Base-by-base conservation (phyloP, 1,140 invertebrate genomes). In the Spodoptera litura region DNA sequence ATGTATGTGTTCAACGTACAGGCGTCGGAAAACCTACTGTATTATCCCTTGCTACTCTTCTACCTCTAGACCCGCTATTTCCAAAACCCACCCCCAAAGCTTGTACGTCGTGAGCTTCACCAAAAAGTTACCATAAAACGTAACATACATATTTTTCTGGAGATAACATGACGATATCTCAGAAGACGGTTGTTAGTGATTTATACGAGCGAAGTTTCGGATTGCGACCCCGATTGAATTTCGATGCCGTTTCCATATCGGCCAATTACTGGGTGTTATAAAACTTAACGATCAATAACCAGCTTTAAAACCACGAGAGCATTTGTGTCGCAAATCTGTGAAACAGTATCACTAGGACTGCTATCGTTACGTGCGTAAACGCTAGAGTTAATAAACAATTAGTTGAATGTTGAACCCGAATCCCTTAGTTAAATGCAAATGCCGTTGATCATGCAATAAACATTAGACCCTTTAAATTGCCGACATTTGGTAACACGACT, bases 51-150 rank as follows among this genome's bases (percentile, higher is more conserved):
- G 77, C 81, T 85, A 78, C 79, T 78, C 80, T 83, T 82, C 79
- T 78, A 78, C 79, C 79, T 75, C 12, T 85, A 78, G 61, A 55
- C 79, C 72, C 73, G 81, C 80, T 83, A 74, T 62, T 53, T 68
- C 78, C 82, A 61, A 51, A 53, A 64, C 75, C 72, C 31, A 11
- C 49, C 15, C 78, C 74, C 83, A 83, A 80, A 86, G 83, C 85
- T 86, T 88, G 62, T 79, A 80, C 72, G 66, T 68, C 76, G 68
- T 70, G 73, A 83, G 64, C 66, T 81, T 80, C 56, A 81, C 59
- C 52, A 25, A 77, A 92, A 92, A 83, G 91, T 93, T 92, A 93
- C 91, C 87, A 82, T 92, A 85, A 73, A 88, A 84, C 91, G 91
- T 93, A 87, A 91, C 91, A 49, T 85, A 81, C 59, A 80, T 82